Percentiles rank a stretch among this genome's conserved stretches.
phyloP scores from a whole-genome alignment of 2,113 vertebrate genomes.

The Phrynosoma platyrhinos region DNA sequence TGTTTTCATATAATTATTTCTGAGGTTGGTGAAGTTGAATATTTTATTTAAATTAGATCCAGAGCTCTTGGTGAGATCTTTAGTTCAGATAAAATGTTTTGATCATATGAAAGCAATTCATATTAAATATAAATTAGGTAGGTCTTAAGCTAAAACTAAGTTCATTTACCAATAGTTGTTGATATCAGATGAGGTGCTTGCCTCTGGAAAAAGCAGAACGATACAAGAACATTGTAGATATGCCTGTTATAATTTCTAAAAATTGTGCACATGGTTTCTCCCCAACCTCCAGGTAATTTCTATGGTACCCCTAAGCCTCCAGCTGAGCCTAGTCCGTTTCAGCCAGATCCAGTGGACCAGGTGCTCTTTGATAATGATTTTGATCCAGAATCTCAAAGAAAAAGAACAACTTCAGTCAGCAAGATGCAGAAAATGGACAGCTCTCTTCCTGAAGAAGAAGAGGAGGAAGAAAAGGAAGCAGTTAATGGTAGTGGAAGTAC shows the following conservation, averaged over 20 bases:
- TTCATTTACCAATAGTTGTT: not conserved
- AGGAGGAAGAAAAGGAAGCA: constrained; percentile 92
- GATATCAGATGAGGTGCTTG: not conserved
- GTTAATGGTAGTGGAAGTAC: constrained; percentile 85
- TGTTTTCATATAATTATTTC: not conserved
- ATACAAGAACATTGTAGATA: not conserved
- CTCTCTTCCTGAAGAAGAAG: constrained; percentile 94
- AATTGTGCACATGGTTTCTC: not conserved
- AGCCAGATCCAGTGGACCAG: constrained; percentile 95
- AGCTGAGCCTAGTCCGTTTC: constrained; percentile 93
- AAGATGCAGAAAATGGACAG: constrained; percentile 98
- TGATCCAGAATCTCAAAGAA: constrained; percentile 92
- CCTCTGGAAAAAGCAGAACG: not conserved
- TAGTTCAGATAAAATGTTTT: not conserved
- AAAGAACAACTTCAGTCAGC: constrained; percentile 96
- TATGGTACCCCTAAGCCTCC: constrained; percentile 97
- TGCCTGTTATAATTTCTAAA: not conserved
- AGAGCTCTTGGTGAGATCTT: not conserved
- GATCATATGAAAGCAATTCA: not conserved
- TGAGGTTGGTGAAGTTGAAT: too few species aligned
- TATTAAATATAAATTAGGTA: constrained; percentile 1
- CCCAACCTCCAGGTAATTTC: constrained; percentile 87
- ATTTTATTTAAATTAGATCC: too few species aligned
- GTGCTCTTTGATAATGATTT: constrained; percentile 97
- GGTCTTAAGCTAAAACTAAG: not conserved